These are phyloP conservation scores for Limnephilus lunatus DNA, from an alignment of 2,888 invertebrate genomes.

Conservation along the genomic window DNA sequence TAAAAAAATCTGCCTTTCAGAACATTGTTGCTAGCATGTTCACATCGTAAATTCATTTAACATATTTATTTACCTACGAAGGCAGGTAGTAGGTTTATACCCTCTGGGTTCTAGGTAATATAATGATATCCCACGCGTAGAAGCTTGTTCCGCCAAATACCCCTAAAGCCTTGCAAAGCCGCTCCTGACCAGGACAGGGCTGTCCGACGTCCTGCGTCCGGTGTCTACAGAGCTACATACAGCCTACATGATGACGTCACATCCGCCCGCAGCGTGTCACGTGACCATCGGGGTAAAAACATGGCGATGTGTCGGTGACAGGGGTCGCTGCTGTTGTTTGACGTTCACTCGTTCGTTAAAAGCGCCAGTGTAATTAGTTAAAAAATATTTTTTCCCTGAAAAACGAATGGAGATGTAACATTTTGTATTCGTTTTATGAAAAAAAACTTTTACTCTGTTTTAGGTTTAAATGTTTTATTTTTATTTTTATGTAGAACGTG, in stretches of 20 bases:
- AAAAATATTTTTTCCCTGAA: background rate
- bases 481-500: too few species aligned
- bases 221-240: background rate
- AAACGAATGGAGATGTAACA: background rate
- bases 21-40: background rate
- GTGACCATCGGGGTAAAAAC: conserved; percentile 30
- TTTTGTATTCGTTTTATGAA: background rate
- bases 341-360: conserved; percentile 8
- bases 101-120: background rate
- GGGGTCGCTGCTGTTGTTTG: background rate
- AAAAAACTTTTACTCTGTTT: background rate
- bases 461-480: too few species aligned
- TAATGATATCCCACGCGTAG: background rate
- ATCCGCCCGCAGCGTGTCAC: conserved; percentile 23
- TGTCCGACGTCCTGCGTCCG: background rate
- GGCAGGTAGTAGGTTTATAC: background rate
- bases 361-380: conserved; percentile 3
- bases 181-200: background rate
- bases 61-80: background rate
- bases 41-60: background rate
- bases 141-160: background rate
- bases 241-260: background rate
- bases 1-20: background rate
- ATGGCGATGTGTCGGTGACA: background rate
- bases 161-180: background rate